phyloP scores from a whole-genome alignment of 2,888 invertebrate genomes.

The Orgyia antiqua region DNA sequence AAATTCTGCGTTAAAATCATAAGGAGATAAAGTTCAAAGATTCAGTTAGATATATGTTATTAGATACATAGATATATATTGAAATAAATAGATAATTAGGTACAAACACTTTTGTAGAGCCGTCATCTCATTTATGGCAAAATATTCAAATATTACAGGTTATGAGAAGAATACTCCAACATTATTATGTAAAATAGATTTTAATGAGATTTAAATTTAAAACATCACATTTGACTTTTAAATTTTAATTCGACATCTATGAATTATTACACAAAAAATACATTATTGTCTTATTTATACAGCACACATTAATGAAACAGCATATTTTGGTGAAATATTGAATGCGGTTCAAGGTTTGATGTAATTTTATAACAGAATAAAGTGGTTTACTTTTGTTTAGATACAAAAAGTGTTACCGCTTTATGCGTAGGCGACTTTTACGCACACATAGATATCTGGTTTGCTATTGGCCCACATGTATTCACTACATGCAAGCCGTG shows the following conservation, averaged over 20 bases:
- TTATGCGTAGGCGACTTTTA: constrained; percentile 24
- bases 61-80: no score
- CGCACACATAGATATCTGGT: constrained; percentile 14
- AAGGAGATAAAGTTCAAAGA: no score
- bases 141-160: no score
- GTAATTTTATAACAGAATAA: constrained; percentile 7
- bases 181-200: constrained; percentile 15
- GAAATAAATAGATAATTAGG: no score
- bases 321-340: background rate
- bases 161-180: constrained; percentile 1
- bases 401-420: constrained; percentile 18
- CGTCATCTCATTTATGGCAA: no score
- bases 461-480: constrained; percentile 13
- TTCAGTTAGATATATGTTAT: no score
- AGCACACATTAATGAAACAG: background rate
- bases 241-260: constrained; percentile 7
- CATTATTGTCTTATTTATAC: no score
- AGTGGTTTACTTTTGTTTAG: constrained; percentile 13
- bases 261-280: no score
- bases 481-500: constrained; percentile 3
- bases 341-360: constrained; percentile 11
- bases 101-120: no score
- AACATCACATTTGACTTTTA: constrained; percentile 12
- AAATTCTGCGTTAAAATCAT: no score
- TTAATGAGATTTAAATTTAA: constrained; percentile 13